Conservation (phyloP, 2,888 invertebrate genomes). For the Caenorhabditis panamensis region DNA sequence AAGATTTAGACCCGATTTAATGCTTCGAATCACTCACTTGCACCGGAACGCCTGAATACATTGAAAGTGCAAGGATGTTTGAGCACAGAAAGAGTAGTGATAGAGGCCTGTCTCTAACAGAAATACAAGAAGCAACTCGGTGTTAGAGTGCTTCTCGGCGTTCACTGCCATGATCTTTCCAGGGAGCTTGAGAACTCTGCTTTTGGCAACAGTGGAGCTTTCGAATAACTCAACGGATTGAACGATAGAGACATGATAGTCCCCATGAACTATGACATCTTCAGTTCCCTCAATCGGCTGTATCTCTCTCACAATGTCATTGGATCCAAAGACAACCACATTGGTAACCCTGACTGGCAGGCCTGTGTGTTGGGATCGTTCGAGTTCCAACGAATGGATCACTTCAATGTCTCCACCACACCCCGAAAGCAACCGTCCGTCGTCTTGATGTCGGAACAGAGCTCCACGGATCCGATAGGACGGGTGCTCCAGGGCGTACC, state of each 20-base stretch:
- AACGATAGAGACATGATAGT: slow-evolving; percentile 58
- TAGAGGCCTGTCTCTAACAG: slow-evolving; percentile 66
- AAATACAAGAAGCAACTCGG: slow-evolving; percentile 64
- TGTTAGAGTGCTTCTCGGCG: slow-evolving; percentile 66
- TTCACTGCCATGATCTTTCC: slow-evolving; percentile 61
- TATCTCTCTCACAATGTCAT: slow-evolving; percentile 59
- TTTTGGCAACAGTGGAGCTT: slow-evolving; percentile 54
- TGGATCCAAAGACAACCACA: slow-evolving; percentile 65
- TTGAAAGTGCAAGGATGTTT: slow-evolving; percentile 55
- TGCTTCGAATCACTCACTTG: slow-evolving; percentile 54
- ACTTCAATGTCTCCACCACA: slow-evolving; percentile 71
- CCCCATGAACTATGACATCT: slow-evolving; percentile 65
- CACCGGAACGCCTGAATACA: slow-evolving; percentile 67
- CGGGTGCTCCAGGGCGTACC: slow-evolving; percentile 64
- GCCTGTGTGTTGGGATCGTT: slow-evolving; percentile 67
- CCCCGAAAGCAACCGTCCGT: slow-evolving; percentile 65
- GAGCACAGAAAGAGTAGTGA: slow-evolving; percentile 67
- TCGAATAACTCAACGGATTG: slow-evolving; percentile 62
- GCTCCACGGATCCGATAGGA: slow-evolving; percentile 62
- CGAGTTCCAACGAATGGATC: slow-evolving; percentile 62
- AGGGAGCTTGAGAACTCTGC: slow-evolving; percentile 59
- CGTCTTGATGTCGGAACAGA: slow-evolving; percentile 63
- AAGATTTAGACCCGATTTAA: background rate
- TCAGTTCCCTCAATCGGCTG: slow-evolving; percentile 61
- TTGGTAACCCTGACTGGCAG: slow-evolving; percentile 64